Evolutionary conservation across 2,113 vertebrate species (phyloP).

Genomic region (Macaca nemestrina): DNA sequence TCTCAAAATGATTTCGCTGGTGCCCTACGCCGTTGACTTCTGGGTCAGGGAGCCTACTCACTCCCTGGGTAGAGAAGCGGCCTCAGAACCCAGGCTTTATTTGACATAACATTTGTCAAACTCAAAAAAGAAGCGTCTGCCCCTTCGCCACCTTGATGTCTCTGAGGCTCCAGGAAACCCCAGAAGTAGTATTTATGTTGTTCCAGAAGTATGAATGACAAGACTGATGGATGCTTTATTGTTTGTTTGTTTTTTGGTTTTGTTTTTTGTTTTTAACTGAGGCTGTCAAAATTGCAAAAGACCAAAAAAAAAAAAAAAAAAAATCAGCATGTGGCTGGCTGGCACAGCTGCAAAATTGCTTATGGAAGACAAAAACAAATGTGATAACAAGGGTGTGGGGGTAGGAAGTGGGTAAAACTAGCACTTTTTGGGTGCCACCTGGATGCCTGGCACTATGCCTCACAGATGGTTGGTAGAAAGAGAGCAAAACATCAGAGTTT

Average conservation of each 20-base stretch:
- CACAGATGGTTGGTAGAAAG: background rate
- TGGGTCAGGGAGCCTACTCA: background rate
- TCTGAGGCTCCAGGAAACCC: conserved; percentile 15
- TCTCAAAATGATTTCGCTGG: background rate
- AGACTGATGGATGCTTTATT: conserved; percentile 16
- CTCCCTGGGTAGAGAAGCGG: background rate
- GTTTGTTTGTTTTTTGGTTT: background rate
- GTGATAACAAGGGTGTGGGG: background rate
- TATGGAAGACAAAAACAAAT: background rate
- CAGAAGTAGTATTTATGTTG: conserved; percentile 29
- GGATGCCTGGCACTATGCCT: background rate
- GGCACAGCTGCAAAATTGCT: conserved; percentile 63
- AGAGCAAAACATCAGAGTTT: background rate
- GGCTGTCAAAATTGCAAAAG: conserved; percentile 37
- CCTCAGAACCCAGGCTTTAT: background rate
- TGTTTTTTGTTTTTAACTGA: conserved; percentile 15
- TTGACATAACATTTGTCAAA: background rate
- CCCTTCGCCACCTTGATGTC: background rate
- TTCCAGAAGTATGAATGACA: conserved; percentile 52
- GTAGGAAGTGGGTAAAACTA: conserved; percentile 43
- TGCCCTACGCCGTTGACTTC: background rate
- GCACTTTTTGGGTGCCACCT: background rate
- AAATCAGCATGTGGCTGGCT: conserved; percentile 31
- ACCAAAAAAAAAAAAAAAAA: background rate
- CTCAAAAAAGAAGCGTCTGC: background rate